Conservation (phyloP, 2,888 invertebrate genomes). For the Agonopterix heracliana region DNA sequence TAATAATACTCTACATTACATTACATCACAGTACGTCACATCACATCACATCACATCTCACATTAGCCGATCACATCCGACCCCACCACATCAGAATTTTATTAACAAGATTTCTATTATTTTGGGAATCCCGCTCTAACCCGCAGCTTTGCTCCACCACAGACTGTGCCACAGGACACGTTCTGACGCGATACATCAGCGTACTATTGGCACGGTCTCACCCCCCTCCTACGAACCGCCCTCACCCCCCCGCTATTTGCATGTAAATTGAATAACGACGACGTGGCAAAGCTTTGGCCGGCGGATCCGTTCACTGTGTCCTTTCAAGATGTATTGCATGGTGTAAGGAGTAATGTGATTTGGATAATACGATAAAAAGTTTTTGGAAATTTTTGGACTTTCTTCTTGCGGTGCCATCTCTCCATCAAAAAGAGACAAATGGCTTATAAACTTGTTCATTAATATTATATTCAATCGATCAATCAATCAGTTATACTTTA, state of each 20-base stretch:
- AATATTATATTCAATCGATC: too few species aligned
- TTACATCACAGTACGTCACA: too few species aligned
- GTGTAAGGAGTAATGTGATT: background rate
- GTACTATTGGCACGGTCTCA: conserved; percentile 58
- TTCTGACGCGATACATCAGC: conserved; percentile 70
- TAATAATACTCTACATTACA: too few species aligned
- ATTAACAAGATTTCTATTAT: background rate
- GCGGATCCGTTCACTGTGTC: conserved; percentile 40
- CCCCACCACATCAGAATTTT: background rate
- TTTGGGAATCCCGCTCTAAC: background rate
- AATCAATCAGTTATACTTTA: too few species aligned
- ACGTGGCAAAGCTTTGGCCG: conserved; percentile 44
- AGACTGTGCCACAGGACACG: conserved; percentile 43
- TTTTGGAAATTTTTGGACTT: too few species aligned
- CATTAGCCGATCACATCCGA: too few species aligned
- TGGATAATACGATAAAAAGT: too few species aligned
- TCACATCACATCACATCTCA: too few species aligned
- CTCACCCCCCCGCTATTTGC: conserved; percentile 54
- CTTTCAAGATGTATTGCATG: conserved; percentile 42
- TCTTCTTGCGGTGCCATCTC: too few species aligned
- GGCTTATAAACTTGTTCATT: too few species aligned
- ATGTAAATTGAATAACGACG: conserved; percentile 75
- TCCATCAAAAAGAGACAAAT: too few species aligned
- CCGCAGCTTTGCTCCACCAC: too few species aligned
- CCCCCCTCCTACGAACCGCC: conserved; percentile 16